Conservation (phyloP, 2,797 vertebrate genomes). For the Siniperca obscura region DNA sequence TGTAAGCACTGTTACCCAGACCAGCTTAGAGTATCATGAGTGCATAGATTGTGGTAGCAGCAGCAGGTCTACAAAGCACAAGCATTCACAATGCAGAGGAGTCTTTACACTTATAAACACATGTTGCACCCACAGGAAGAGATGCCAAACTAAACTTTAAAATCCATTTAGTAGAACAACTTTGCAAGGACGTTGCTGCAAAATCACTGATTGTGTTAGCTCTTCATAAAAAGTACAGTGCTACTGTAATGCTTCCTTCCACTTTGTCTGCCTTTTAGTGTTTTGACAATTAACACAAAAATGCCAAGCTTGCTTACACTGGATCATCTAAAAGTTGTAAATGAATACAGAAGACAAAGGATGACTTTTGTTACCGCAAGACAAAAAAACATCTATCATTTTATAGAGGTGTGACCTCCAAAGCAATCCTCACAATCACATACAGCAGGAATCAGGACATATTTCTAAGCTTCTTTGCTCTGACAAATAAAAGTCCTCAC, state of each 20-base stretch:
- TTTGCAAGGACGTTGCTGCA: neutral
- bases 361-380: neutral
- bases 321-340: neutral
- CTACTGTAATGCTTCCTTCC: neutral
- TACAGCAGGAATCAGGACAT: neutral
- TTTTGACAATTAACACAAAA: slow-evolving; percentile 11
- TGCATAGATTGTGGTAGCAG: neutral
- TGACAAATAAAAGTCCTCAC: neutral
- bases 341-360: neutral
- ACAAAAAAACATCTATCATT: neutral
- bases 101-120: neutral
- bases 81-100: slow-evolving; percentile 9
- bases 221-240: neutral
- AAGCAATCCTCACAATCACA: neutral
- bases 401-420: neutral
- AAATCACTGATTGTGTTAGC: neutral
- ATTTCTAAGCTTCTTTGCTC: slow-evolving; percentile 13
- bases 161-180: neutral
- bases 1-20: slow-evolving; percentile 9
- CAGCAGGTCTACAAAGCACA: neutral
- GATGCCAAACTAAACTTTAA: neutral
- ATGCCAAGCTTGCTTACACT: neutral
- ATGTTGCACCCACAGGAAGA: neutral
- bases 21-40: neutral
- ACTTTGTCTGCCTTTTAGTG: slow-evolving; percentile 1